Base-by-base conservation (phyloP, 2,888 invertebrate genomes). In the Hecatera dysodea region DNA sequence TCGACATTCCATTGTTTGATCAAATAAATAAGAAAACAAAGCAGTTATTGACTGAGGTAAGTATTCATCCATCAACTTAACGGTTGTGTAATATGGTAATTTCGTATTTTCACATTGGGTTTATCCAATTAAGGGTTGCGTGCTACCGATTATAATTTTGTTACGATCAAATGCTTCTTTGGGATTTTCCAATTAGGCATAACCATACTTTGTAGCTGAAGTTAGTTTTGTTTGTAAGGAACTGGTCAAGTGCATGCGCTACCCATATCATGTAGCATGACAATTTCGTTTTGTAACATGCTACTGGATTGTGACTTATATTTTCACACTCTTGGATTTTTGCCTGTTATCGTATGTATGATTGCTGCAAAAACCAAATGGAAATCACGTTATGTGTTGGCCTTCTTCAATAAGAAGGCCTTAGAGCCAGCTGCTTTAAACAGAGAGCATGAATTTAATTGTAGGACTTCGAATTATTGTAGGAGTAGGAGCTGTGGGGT, bases 11-110 rank as follows among this genome's bases (percentile, higher is more conserved):
- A 27, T 17, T 33, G 33, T 48, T 79, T 29, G 12, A 36, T 44
- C 48, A 53, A 57, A 67, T 63, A 63, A 80, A 67, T 67, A 22
- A 33, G 15, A 24, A n/a, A 50, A 27, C 22, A 17, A 67, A 67
- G 44, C 57, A 52, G 33, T 44, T 22, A 57, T 15, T 2, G 4
- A 62, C 53, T 60, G 42, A 53, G 39, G 17, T 44, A 19, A 59
- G 46, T 42, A 36, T n/a, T 73, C 44, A 74, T 76, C 48, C 33
- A 73, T 64, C 48, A 60, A 0, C 19, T 22, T 33, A 44, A 42
- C 42, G 33, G 11, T 73, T 56, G 22, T 74, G 39, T 60, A 52
- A 17, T 78, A 78, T 63, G 78, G 19, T 52, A 72, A 78, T 75
- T 61, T 52, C 7, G 24, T 46, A 57, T 50, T 59, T 72, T 60